Evolutionary conservation across 2,797 vertebrate genomes (phyloP).

Genomic region (Mycteria americana): DNA sequence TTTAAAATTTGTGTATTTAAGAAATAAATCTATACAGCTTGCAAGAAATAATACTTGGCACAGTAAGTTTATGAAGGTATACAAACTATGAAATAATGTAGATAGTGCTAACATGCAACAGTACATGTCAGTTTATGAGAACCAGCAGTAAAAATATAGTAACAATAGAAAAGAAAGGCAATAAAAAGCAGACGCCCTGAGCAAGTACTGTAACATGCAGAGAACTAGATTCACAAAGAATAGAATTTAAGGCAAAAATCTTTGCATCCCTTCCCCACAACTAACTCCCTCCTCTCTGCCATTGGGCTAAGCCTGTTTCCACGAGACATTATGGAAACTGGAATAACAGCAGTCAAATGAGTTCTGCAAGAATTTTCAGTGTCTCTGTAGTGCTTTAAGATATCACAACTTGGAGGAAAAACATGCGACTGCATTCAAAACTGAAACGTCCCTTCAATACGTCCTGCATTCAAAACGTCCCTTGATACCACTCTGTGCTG

Average conservation of each 20-base stretch:
- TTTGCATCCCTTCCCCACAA: background rate
- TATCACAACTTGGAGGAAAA: background rate
- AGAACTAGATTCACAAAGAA: background rate
- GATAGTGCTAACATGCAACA: background rate
- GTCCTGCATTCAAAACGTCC: background rate
- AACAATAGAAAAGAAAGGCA: background rate
- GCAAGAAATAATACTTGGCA: background rate
- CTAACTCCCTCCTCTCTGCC: background rate
- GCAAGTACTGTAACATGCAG: background rate
- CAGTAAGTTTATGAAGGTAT: constrained; percentile 9
- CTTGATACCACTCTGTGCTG: rapidly evolving
- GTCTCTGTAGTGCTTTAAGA: background rate
- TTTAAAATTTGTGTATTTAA: constrained; percentile 51
- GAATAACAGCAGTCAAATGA: background rate
- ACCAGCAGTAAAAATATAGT: background rate
- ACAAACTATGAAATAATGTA: constrained; percentile 15
- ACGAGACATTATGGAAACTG: background rate
- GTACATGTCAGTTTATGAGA: background rate
- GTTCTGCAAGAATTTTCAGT: background rate
- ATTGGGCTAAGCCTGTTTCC: background rate
- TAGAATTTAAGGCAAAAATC: background rate
- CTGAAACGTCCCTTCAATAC: background rate
- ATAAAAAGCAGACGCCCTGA: background rate
- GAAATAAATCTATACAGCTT: constrained; percentile 20
- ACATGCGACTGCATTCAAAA: background rate